Evolutionary conservation across 2,113 vertebrate genomes (phyloP).

Genomic region (Nannospalax galili): DNA sequence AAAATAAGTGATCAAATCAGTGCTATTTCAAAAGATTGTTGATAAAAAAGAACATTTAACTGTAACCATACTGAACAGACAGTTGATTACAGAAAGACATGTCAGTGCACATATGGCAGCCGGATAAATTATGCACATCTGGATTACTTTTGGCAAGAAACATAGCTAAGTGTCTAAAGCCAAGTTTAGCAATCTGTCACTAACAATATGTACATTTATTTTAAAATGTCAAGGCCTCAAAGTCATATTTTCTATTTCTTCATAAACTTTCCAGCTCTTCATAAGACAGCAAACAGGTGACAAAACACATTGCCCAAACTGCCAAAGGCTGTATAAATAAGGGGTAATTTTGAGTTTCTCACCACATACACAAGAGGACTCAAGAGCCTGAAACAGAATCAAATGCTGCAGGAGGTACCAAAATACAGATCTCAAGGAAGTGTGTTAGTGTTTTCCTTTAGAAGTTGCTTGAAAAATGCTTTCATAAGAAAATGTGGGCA

Average conservation of each 20-base stretch:
- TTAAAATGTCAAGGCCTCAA: slow-evolving; percentile 86
- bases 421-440: slow-evolving; percentile 46
- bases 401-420: slow-evolving; percentile 31
- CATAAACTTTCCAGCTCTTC: slow-evolving; percentile 85
- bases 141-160: slow-evolving; percentile 91
- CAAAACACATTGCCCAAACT: slow-evolving; percentile 84
- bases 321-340: slow-evolving; percentile 86
- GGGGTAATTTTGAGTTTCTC: slow-evolving; percentile 80
- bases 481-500: neutral
- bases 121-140: slow-evolving; percentile 92
- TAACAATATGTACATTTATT: slow-evolving; percentile 90
- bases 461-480: slow-evolving; percentile 28
- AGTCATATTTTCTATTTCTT: slow-evolving; percentile 87
- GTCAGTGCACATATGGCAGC: slow-evolving; percentile 90
- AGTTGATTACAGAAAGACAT: slow-evolving; percentile 90
- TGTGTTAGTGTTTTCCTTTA: neutral
- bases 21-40: slow-evolving; percentile 83
- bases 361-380: slow-evolving; percentile 64
- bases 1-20: slow-evolving; percentile 80
- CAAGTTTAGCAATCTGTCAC: slow-evolving; percentile 91
- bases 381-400: slow-evolving; percentile 66
- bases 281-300: slow-evolving; percentile 86
- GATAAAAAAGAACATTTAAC: slow-evolving; percentile 86
- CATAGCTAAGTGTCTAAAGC: slow-evolving; percentile 87
- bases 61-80: slow-evolving; percentile 90